Conservation (phyloP, 2,797 vertebrate genomes). For the Bradypus variegatus region DNA sequence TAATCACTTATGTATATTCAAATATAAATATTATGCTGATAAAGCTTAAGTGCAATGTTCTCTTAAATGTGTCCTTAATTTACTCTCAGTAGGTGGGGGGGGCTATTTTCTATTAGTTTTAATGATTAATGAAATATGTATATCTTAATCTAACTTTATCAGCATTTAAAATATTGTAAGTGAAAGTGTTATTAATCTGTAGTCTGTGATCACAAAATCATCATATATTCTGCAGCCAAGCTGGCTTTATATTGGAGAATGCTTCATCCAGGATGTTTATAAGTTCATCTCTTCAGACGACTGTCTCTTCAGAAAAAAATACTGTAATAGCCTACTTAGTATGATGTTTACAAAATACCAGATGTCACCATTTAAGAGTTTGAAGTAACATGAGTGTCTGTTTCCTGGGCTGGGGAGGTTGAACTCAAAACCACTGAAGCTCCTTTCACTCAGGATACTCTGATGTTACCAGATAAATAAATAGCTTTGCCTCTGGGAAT, state of each 20-base stretch:
- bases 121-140: neutral
- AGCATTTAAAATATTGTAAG: neutral
- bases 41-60: neutral
- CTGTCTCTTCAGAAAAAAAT: neutral
- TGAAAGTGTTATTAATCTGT: neutral
- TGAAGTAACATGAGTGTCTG: neutral
- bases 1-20: conserved; percentile 17
- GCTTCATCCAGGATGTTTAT: neutral
- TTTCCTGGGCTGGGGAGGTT: neutral
- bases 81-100: neutral
- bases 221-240: neutral
- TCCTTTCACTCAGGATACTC: neutral
- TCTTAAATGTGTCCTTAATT: neutral
- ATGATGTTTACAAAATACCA: neutral
- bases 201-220: neutral
- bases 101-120: neutral
- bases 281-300: neutral
- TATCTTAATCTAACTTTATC: neutral
- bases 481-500: neutral
- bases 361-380: neutral
- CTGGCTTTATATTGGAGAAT: neutral
- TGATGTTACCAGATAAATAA: neutral
- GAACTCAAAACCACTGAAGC: neutral
- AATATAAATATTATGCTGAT: conserved; percentile 11
- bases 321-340: neutral